Conservation (phyloP, 2,797 vertebrate genomes). For the Pitangus sulphuratus region DNA sequence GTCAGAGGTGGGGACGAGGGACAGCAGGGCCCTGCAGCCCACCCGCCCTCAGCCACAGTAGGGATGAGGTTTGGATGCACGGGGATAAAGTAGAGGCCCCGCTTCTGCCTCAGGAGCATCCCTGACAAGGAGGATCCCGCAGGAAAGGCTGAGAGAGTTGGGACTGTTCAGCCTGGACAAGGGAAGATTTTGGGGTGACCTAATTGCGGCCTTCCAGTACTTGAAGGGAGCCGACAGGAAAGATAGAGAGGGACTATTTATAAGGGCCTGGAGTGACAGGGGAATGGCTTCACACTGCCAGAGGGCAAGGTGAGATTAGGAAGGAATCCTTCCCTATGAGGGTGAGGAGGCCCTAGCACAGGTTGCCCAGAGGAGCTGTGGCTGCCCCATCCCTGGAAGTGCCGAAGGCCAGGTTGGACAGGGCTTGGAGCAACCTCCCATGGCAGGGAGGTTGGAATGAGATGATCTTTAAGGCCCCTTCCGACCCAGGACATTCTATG, state of each 20-base stretch:
- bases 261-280: background rate
- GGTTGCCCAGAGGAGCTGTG: fast-evolving
- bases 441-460: background rate
- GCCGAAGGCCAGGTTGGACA: fast-evolving
- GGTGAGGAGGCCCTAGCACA: fast-evolving
- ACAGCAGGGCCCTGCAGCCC: background rate
- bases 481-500: background rate
- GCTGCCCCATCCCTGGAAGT: background rate
- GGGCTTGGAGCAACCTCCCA: background rate
- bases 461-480: background rate
- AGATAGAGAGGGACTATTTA: background rate
- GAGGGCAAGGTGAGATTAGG: fast-evolving
- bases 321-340: background rate
- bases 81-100: background rate
- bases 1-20: background rate
- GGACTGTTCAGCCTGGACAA: background rate
- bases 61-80: background rate
- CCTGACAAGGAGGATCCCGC: fast-evolving
- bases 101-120: background rate
- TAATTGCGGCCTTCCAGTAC: background rate
- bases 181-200: background rate
- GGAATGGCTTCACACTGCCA: background rate
- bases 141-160: background rate
- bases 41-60: fast-evolving
- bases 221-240: background rate